phyloP scores from a whole-genome alignment of 2,113 vertebrate genomes.

The Guaruba guarouba region DNA sequence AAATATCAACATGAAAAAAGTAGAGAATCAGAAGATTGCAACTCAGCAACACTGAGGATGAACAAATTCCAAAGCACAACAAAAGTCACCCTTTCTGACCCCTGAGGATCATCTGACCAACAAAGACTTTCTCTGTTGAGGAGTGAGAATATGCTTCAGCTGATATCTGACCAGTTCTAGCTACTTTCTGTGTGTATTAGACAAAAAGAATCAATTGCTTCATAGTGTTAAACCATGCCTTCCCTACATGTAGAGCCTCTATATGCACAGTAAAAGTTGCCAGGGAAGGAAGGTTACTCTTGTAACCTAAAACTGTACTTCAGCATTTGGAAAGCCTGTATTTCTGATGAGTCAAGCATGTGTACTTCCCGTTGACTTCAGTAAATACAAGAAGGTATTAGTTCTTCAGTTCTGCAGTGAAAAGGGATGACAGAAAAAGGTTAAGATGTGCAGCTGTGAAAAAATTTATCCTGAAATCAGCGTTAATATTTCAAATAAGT shows the following conservation, averaged over 20 bases:
- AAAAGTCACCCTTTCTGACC: background rate
- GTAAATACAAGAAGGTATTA: background rate
- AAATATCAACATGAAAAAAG: background rate
- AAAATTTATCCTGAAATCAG: background rate
- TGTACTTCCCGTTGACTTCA: background rate
- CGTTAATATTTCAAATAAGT: background rate
- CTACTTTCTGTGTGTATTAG: background rate
- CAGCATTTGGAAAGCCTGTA: background rate
- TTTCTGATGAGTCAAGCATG: background rate
- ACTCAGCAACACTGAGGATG: background rate
- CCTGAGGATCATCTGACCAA: background rate
- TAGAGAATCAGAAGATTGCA: background rate
- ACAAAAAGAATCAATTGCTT: background rate
- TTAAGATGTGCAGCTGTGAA: background rate
- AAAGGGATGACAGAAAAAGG: background rate
- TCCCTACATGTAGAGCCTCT: background rate
- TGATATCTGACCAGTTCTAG: background rate
- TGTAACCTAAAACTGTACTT: background rate
- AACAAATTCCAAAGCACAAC: background rate
- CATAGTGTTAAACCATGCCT: background rate
- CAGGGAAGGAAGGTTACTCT: background rate
- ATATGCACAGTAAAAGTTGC: background rate
- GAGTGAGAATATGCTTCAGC: background rate
- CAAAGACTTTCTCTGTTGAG: background rate
- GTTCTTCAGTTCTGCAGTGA: background rate